phyloP scores from a whole-genome alignment of 2,888 invertebrate genomes.

The Mystacides longicornis region DNA sequence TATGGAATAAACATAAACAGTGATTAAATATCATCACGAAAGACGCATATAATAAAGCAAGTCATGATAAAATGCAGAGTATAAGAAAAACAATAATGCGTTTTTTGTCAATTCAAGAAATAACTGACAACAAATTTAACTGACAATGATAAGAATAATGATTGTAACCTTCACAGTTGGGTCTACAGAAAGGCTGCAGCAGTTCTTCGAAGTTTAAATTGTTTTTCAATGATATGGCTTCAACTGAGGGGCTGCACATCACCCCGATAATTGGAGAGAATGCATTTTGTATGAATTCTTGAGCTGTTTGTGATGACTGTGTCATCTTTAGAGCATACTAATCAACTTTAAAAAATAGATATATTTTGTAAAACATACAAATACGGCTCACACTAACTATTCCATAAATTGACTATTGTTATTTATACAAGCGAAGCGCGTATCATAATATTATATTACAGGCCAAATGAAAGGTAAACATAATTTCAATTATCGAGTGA shows the following conservation, averaged over 20 bases:
- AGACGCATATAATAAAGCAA: too few species aligned
- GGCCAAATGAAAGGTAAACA: slow-evolving; percentile 16
- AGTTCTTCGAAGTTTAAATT: slow-evolving; percentile 85
- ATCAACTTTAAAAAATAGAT: background rate
- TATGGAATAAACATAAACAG: too few species aligned
- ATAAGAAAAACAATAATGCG: too few species aligned
- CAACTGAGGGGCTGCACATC: slow-evolving; percentile 74
- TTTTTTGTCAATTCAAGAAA: background rate
- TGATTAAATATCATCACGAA: too few species aligned
- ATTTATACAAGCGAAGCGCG: background rate
- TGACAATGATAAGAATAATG: background rate
- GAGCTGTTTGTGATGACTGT: slow-evolving; percentile 49
- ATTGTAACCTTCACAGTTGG: slow-evolving; percentile 62
- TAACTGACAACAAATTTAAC: background rate
- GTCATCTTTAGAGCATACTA: slow-evolving; percentile 29
- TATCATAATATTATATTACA: background rate
- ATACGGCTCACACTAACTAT: background rate
- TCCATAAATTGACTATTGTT: background rate
- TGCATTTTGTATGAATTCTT: slow-evolving; percentile 82
- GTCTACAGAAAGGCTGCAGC: slow-evolving; percentile 79
- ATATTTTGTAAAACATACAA: background rate
- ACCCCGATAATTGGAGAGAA: slow-evolving; percentile 88
- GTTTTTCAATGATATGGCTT: slow-evolving; percentile 80
- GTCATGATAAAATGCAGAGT: too few species aligned
- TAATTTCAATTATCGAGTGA: slow-evolving; percentile 18